phyloP scores from a whole-genome alignment of 1,140 invertebrate species.

The Mactra quadrangularis region DNA sequence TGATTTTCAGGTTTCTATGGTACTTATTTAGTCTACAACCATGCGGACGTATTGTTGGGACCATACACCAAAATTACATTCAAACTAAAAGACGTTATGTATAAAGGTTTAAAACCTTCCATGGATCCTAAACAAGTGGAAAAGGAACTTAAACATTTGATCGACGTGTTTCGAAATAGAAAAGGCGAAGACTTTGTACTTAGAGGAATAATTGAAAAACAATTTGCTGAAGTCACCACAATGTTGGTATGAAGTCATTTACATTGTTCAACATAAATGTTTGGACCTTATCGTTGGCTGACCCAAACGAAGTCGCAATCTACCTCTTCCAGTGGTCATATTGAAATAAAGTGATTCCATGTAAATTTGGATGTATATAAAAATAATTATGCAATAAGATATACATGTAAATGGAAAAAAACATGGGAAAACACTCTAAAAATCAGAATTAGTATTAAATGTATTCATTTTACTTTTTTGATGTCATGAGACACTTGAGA shows the following conservation, averaged over 20 bases:
- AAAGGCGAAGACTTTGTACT: constrained; percentile 19
- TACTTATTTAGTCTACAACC: constrained; percentile 42
- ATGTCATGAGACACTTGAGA: no score
- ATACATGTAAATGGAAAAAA: no score
- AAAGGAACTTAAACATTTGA: neutral
- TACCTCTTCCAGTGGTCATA: no score
- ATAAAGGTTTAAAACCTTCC: constrained; percentile 18
- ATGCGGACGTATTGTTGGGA: constrained; percentile 36
- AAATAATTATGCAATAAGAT: no score
- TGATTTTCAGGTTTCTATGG: constrained; percentile 47
- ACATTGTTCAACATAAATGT: no score
- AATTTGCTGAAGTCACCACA: constrained; percentile 1
- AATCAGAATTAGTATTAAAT: no score
- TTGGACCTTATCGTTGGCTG: neutral
- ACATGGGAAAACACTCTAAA: no score
- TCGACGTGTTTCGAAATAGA: neutral
- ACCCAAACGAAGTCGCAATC: no score
- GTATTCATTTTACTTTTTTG: no score
- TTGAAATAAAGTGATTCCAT: no score
- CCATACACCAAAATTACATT: constrained; percentile 35
- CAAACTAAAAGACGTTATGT: constrained; percentile 45
- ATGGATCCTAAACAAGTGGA: neutral
- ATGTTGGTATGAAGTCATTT: constrained; percentile 46
- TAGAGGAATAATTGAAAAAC: constrained; percentile 3
- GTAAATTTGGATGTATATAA: no score